Base-by-base conservation (phyloP, 2,113 vertebrate species). In the Potamarius usumacintae region DNA sequence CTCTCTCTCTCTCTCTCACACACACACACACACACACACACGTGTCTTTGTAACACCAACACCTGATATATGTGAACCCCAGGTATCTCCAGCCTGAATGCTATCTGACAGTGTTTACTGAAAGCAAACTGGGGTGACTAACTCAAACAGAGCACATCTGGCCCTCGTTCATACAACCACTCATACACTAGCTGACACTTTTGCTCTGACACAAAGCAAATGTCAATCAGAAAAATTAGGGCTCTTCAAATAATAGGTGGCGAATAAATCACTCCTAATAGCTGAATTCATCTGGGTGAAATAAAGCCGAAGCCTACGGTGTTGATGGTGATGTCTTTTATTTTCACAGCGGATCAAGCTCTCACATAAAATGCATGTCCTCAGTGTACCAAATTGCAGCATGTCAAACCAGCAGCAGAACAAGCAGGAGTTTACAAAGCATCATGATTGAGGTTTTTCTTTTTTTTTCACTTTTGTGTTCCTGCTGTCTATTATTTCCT, bases 101-200 rank as follows among this genome's bases (percentile, higher is more conserved):
- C 90, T 92, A 89, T 55, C 63, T 77, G 1, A 91, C 89, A 92
- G 89, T 93, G 92, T 92, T 94, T 92, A 89, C 82, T 90, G 77
- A 90, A 91, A 93, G 90, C 88, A 94, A 93, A 78, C 85, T 78
- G 76, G n/a, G 71, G 82, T 81, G 80, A 91, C 88, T 86, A 91
- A 91, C 86, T 89, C 90, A 83, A 84, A 87, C 83, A 88, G 85
- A 89, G 84, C 72, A 67, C 84, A 89, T 86, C 84, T 87, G 67
- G 92, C 89, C 55, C 72, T 76, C 25, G 76, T 85, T 85, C 83
- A 88, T 69, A 25, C 86, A 87, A 48, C 80, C 84, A 58, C 67
- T 84, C 60, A 62, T 17, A 81, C 82, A 79, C 27, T 80, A 79
- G 72, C 82, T 87, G 87, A 78, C 77, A 78, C 77, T 81, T 82